Base-by-base conservation (phyloP, 2,888 invertebrate species). In the Calephelis perditalis region DNA sequence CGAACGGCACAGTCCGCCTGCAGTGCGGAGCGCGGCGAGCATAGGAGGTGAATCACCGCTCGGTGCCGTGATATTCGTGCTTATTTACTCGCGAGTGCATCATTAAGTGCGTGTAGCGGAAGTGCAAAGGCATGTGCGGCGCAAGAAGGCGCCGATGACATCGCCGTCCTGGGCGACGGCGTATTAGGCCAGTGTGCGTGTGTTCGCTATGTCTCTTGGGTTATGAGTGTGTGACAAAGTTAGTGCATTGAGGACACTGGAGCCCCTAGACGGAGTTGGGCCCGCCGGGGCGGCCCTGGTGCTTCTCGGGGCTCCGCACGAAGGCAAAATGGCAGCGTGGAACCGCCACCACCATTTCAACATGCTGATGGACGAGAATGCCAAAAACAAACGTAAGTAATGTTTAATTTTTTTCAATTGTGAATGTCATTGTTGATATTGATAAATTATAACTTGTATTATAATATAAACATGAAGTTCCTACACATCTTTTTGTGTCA, bases 321-420 rank as follows among this genome's bases (percentile, higher is more conserved):
- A 88, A 88, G 92, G 92, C 91, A 92, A 92, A 87, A 93, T 93
- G 93, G 93, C 93, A 79, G 91, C 91, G 91, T 94, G 94, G 94
- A 94, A 94, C 83, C 94, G 94, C 88, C 94, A 94, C 91, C 94
- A 94, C 86, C 94, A 94, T 86, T 92, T 93, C 86, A 89, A 84
- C 81, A 92, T 94, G 92, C 92, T 94, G 79, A 92, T 94, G 93
- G 94, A 94, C 72, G 91, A 91, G 83, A 94, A 93, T 89, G 92
- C 91, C 81, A 94, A 94, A 89, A 92, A 92, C 76, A 94, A 94
- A 92, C 88, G 94, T 94, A 83, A 93, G 93, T 92, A 72, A 54
- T 37, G 40, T 5, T 45, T 10, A 26, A 26, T 26, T 26, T 26
- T 26, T 26, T 26, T 26, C 26, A 7, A 40, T 8, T 40, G 8